Evolutionary conservation across 2,888 invertebrate species (phyloP).

Genomic region (Lepeophtheirus nordmannii): DNA sequence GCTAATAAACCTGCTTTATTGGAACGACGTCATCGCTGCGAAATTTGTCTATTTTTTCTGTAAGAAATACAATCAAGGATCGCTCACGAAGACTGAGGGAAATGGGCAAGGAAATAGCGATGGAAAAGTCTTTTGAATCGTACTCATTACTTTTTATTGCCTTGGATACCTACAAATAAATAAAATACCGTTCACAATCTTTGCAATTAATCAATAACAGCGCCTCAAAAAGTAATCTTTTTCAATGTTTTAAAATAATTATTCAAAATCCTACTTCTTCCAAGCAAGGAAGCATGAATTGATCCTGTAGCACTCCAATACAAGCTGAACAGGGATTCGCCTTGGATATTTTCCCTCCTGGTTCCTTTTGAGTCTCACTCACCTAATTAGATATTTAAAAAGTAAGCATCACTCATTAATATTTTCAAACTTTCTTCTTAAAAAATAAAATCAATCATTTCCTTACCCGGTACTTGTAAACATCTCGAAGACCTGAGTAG

Average conservation of each 20-base stretch:
- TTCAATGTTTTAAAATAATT: too few relatives aligned
- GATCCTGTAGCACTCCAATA: slow-evolving; percentile 51
- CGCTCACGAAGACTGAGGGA: slow-evolving; percentile 50
- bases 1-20: slow-evolving; percentile 45
- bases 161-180: neutral
- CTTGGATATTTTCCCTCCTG: slow-evolving; percentile 38
- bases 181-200: neutral
- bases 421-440: too few relatives aligned
- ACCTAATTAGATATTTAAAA: too few relatives aligned
- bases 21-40: slow-evolving; percentile 33
- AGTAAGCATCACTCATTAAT: too few relatives aligned
- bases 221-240: too few relatives aligned
- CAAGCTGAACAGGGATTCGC: slow-evolving; percentile 49
- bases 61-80: slow-evolving; percentile 45
- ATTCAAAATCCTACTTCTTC: slow-evolving; percentile 35
- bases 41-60: slow-evolving; percentile 26
- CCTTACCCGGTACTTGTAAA: neutral
- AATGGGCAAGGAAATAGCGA: slow-evolving; percentile 55
- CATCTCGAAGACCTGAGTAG: neutral
- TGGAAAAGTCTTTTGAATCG: slow-evolving; percentile 48
- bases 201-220: slow-evolving; percentile 14
- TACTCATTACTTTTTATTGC: slow-evolving; percentile 34
- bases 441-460: too few relatives aligned
- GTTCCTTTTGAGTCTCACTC: neutral
- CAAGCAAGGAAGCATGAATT: slow-evolving; percentile 40